Conservation (phyloP, 2,888 invertebrate genomes). For the Oscheius sp. region DNA sequence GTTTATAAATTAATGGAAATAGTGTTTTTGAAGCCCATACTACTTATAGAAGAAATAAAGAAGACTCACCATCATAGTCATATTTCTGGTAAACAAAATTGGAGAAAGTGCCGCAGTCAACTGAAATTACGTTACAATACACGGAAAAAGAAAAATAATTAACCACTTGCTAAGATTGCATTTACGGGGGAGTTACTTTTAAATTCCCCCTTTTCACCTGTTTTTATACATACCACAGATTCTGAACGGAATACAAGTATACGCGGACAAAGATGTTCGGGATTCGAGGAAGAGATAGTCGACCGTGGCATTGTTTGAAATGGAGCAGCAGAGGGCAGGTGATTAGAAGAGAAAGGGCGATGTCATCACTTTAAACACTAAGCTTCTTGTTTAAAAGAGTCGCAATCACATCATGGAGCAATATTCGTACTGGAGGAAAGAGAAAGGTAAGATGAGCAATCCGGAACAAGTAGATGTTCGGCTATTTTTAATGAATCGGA, state of each 20-base stretch:
- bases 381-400: background rate
- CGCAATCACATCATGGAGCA: background rate
- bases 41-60: too few relatives aligned
- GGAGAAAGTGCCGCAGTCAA: slow-evolving; percentile 6
- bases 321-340: too few relatives aligned
- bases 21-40: too few relatives aligned
- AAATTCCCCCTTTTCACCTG: too few relatives aligned
- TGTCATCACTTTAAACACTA: slow-evolving; percentile 1
- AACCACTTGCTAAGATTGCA: too few relatives aligned
- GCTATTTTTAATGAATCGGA: background rate
- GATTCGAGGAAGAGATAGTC: background rate
- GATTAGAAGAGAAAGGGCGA: background rate
- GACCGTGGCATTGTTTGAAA: background rate
- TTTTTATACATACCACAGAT: slow-evolving; percentile 2
- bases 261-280: background rate
- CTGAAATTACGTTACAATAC: slow-evolving; percentile 7
- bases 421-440: background rate
- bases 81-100: background rate
- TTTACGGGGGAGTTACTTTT: too few relatives aligned
- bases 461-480: too few relatives aligned
- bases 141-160: background rate
- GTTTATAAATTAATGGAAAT: too few relatives aligned
- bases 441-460: background rate
- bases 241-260: background rate
- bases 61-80: slow-evolving; percentile 5